phyloP scores from a whole-genome alignment of 1,140 invertebrate species.

The Potamilus streckersoni region DNA sequence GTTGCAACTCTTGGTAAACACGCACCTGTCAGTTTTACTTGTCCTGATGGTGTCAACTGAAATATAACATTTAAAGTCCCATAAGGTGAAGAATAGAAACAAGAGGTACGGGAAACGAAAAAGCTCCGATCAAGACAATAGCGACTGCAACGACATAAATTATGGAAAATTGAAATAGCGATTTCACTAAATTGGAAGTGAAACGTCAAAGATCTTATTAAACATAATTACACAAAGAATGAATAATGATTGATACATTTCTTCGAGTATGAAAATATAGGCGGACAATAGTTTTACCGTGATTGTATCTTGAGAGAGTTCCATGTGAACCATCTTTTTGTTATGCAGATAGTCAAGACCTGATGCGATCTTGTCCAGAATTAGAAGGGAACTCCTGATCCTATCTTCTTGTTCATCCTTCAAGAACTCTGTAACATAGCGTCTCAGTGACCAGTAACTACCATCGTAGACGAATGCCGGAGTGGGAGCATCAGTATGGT shows the following conservation, averaged over 20 bases:
- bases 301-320: slow-evolving; percentile 50
- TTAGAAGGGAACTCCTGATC: slow-evolving; percentile 9
- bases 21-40: slow-evolving; percentile 36
- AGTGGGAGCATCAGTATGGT: slow-evolving; percentile 24
- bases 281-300: slow-evolving; percentile 30
- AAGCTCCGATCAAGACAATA: no score
- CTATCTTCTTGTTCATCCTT: slow-evolving; percentile 1
- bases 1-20: slow-evolving; percentile 36
- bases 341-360: slow-evolving; percentile 48
- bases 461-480: slow-evolving; percentile 44
- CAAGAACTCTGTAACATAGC: slow-evolving; percentile 20
- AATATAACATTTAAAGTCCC: neutral
- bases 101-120: no score
- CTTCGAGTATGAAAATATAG: neutral
- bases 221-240: no score
- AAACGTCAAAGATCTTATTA: no score
- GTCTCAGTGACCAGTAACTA: slow-evolving; percentile 31
- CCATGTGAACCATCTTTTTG: slow-evolving; percentile 52
- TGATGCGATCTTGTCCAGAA: slow-evolving; percentile 24
- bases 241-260: neutral
- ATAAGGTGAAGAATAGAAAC: no score
- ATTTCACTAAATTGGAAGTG: no score
- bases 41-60: slow-evolving; percentile 32
- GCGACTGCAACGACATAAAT: no score
- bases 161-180: no score